Evolutionary conservation across 2,113 vertebrate species (phyloP), one percentile per base, ranked within the genome.

Genomic region (Amphilophus citrinellus): DNA sequence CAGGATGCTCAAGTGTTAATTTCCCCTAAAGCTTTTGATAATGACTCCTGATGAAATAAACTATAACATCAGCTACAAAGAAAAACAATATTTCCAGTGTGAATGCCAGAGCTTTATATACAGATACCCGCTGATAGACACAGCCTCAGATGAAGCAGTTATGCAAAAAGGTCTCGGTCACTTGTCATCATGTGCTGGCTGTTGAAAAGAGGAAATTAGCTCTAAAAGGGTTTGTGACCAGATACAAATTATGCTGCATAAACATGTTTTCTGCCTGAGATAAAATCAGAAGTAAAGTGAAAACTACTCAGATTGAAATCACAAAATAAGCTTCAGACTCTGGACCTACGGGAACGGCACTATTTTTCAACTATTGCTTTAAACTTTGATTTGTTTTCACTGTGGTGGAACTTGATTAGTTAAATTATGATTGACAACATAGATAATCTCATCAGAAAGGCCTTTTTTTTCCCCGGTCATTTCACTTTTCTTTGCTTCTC

Each of bases 1-100:
- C 87, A 85, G 47, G 62, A 86, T 79, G 39, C 27, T 73, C 27
- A 56, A n/a, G 3, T 35, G 47, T 84, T 77, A n/a, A n/a, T 68
- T 84, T 66, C 44, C 32, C n/a, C 11, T 6, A 22, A 84, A 88
- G 57, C 65, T 17, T 77, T 61, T 39, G 22, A 73, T 53, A 79
- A 86, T 76, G 35, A 1, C 57, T 50, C 15, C 20, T 30, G n/a
- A 88, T 58, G 53, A 75, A 42, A 84, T 53, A 14, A 57, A 83
- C 2, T 2, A 7, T 50, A 5, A 14, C n/a, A 18, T 83, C 68
- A 56, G 79, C 59, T 61, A n/a, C 35, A 65, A 58, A 13, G 10
- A 78, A 77, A 75, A 13, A 11, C 8, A 63, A 35, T 2, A 50
- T 14, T 6, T 65, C 3, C 10, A 30, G 10, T 58, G 53, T 44